These are phyloP conservation scores for Albula glossodonta DNA, from an alignment of 2,113 vertebrate genomes.

Conservation along the genomic window DNA sequence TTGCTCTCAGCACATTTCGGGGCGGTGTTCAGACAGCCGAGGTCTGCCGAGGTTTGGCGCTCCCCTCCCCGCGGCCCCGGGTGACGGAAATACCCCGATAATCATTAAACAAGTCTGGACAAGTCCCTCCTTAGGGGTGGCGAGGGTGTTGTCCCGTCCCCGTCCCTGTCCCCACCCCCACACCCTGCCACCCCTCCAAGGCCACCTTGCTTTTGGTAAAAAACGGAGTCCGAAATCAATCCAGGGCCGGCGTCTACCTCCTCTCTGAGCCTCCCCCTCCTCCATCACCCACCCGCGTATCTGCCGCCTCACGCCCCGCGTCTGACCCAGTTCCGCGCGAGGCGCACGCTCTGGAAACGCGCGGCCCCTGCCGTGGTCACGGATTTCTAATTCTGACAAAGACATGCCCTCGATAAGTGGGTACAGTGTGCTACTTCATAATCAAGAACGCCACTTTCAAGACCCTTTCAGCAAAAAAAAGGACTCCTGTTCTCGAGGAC, in stretches of 20 bases:
- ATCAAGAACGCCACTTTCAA: not conserved
- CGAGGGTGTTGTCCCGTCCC: no score
- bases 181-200: not conserved
- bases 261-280: not conserved
- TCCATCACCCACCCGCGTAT: not conserved
- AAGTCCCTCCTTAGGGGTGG: not conserved
- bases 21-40: not conserved
- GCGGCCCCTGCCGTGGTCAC: not conserved
- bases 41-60: not conserved
- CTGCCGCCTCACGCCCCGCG: not conserved
- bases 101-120: conserved; percentile 8
- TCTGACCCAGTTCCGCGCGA: conserved; percentile 10
- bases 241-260: not conserved
- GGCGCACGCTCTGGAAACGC: not conserved
- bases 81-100: not conserved
- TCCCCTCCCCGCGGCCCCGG: not conserved
- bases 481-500: not conserved
- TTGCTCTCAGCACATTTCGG: conserved; percentile 3
- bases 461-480: not conserved
- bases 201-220: not conserved
- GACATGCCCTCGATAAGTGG: not conserved
- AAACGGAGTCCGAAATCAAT: not conserved
- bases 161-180: no score
- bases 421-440: not conserved
- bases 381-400: not conserved